Evolutionary conservation across 2,113 vertebrate genomes (phyloP), one percentile per base, ranked within the genome.

Genomic region (Aplodontia rufa): DNA sequence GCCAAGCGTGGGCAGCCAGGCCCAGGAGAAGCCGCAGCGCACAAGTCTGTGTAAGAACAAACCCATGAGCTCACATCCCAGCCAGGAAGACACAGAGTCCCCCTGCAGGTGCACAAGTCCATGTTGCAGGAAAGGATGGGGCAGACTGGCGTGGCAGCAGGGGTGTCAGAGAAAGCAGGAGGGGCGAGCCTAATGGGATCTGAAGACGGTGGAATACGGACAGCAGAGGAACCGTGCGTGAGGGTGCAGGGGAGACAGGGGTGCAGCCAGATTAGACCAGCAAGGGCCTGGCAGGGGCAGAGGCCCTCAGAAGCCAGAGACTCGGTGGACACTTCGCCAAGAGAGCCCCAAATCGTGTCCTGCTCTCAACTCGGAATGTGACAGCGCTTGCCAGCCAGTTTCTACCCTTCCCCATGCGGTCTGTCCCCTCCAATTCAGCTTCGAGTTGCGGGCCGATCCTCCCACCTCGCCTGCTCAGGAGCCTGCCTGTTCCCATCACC

Each of bases 81-180:
- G 8, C 0, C 8, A 22, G 51, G 40, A 64, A 55, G 81, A 28
- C 3, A 0, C 72, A 14, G n/a, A 42, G 7, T 12, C 42, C 62
- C 14, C 4, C 0, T 14, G 51, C 2, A 32, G n/a, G 8, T 1
- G 32, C 2, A 53, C 19, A 24, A 3, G 45, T 12, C 40, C 2
- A 9, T 7, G 17, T 16, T 16, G 28, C 12, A 24, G 12, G 26
- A 35, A 60, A 51, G 16, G 5, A 68, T 3, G 17, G 28, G 45
- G 3, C 40, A 30, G 45, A 6, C 0, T 13, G 19, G n/a, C n/a
- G n/a, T 22, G 6, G 12, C 3, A 3, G 11, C 0, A 0, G 2
- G 40, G 30, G 1, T 6, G 13, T 22, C 19, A 4, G 3, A 11
- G 42, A 32, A 8, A 32, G 14, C 9, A 0, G 47, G 13, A 17